These are phyloP conservation scores for Pterostichus madidus DNA, from an alignment of 2,888 invertebrate species.

Conservation along the genomic window DNA sequence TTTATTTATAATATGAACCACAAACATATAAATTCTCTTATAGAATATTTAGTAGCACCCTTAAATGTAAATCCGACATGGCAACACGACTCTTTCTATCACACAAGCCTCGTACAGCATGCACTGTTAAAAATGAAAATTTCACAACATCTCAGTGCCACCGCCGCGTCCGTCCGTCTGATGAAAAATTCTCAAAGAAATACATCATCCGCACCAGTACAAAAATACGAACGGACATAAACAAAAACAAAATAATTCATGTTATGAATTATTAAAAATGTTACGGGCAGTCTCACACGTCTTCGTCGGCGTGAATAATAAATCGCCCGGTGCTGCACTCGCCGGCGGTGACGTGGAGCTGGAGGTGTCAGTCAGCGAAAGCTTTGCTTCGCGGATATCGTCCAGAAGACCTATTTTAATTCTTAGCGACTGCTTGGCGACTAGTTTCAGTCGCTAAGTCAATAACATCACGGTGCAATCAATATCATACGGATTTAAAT, in stretches of 20 bases:
- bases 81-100: conserved; percentile 20
- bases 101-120: conserved; percentile 7
- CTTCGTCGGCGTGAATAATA: conserved; percentile 57
- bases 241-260: conserved; percentile 66
- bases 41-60: conserved; percentile 15
- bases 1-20: too few relatives aligned
- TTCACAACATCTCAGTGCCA: conserved; percentile 3
- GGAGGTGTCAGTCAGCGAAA: conserved; percentile 44
- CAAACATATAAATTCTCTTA: not conserved
- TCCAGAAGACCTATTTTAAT: too few relatives aligned
- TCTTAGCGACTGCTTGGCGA: too few relatives aligned
- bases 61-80: not conserved
- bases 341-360: conserved; percentile 26
- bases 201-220: conserved; percentile 57
- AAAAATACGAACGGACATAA: conserved; percentile 59
- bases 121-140: conserved; percentile 38
- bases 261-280: conserved; percentile 64
- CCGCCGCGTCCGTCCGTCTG: conserved; percentile 34
- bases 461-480: too few relatives aligned
- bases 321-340: conserved; percentile 44
- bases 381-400: not conserved
- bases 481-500: too few relatives aligned
- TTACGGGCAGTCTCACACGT: conserved; percentile 63
- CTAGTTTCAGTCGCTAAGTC: too few relatives aligned
- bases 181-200: conserved; percentile 63